Evolutionary conservation across 92 coral and sea anemone species (phyloP).

Genomic region (Nematostella vectensis): DNA sequence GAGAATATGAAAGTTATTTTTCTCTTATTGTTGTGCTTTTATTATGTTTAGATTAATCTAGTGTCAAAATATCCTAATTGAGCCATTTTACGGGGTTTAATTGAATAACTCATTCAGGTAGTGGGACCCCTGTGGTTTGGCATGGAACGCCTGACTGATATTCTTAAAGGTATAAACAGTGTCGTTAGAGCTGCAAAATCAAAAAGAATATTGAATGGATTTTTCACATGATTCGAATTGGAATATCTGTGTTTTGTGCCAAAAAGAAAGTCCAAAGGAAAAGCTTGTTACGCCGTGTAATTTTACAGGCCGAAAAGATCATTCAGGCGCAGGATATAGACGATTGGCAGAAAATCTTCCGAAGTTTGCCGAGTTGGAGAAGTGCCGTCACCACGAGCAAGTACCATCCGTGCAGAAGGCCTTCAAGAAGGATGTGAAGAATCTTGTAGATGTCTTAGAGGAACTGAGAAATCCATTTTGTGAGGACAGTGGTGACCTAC

Average conservation of each 20-base stretch:
- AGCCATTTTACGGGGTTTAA: no score
- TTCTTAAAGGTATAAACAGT: background rate
- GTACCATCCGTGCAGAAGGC: no score
- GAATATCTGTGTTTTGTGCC: no score
- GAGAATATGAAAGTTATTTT: no score
- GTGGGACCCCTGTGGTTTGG: background rate
- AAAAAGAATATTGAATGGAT: no score
- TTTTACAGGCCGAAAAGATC: background rate
- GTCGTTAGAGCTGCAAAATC: background rate
- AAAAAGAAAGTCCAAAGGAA: conserved; percentile 17
- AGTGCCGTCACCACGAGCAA: no score
- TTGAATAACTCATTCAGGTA: no score
- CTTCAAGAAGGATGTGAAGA: no score
- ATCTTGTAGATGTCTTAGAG: conserved; percentile 17
- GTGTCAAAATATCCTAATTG: no score
- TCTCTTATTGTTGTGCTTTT: no score
- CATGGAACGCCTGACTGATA: background rate
- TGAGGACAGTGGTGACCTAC: conserved; percentile 23
- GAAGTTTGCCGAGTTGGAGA: conserved; percentile 13
- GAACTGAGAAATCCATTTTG: conserved; percentile 46
- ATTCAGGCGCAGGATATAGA: background rate
- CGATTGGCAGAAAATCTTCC: conserved; percentile 4
- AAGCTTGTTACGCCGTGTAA: background rate
- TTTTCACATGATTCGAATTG: no score
- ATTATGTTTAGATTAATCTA: no score